Percentiles rank a stretch among this genome's conserved stretches.
Conservation (phyloP, 2,113 vertebrate genomes). For the Gracilinanus agilis region DNA sequence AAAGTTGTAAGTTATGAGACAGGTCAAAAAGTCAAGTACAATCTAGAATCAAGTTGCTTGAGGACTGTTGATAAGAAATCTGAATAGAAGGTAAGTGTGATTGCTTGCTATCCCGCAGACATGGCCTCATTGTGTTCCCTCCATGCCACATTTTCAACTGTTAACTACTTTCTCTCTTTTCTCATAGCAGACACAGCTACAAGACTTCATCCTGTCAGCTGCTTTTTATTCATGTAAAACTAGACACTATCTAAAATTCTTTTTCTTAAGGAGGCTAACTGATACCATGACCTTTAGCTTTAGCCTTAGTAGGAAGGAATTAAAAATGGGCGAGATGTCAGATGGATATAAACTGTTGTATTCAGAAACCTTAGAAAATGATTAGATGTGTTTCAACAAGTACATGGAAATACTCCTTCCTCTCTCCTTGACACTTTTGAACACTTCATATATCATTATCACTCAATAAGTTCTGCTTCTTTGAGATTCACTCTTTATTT, state of each 20-base stretch:
- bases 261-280: neutral
- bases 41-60: neutral
- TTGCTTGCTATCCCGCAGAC: no score
- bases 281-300: neutral
- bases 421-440: neutral
- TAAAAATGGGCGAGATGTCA: neutral
- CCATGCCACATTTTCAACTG: neutral
- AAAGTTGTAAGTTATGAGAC: constrained; percentile 30
- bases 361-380: neutral
- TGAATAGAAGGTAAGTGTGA: neutral
- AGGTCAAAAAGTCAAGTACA: constrained; percentile 1
- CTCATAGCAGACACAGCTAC: neutral
- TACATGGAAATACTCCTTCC: neutral
- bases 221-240: neutral
- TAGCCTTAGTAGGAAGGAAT: neutral
- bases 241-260: neutral
- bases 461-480: neutral
- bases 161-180: neutral
- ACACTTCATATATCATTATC: neutral
- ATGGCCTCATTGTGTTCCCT: neutral
- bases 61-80: neutral
- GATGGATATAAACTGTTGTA: neutral
- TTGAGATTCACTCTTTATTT: no score
- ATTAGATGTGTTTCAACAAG: neutral
- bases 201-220: neutral